Evolutionary conservation across 2,797 vertebrate genomes (phyloP).

Genomic region (Sylvia borin): DNA sequence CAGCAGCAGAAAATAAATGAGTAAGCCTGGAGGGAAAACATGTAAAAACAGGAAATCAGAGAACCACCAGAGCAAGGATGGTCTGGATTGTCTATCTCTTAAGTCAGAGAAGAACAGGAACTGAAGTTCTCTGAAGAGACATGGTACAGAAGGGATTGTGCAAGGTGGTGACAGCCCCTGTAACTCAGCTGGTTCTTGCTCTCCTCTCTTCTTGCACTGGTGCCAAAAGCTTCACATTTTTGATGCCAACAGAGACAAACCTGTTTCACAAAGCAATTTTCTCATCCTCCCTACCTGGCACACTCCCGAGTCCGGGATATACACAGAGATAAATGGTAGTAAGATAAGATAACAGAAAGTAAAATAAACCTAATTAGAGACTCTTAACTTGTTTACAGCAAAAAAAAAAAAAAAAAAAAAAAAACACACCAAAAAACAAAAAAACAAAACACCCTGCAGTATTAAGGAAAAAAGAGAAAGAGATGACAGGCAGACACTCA

Average conservation of each 20-base stretch:
- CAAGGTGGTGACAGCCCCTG: neutral
- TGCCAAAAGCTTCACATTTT: neutral
- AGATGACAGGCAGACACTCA: neutral
- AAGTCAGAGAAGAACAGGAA: neutral
- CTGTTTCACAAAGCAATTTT: neutral
- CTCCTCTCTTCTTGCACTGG: neutral
- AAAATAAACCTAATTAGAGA: constrained; percentile 28
- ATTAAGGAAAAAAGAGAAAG: neutral
- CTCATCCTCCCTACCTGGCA: neutral
- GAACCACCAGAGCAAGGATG: neutral
- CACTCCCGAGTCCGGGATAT: neutral
- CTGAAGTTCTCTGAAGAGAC: neutral
- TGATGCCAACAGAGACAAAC: neutral
- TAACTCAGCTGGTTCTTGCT: neutral
- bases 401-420: neutral
- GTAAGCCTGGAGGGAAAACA: neutral
- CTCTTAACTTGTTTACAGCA: neutral
- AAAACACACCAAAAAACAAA: too few relatives aligned
- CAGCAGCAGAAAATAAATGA: neutral
- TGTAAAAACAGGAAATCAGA: neutral
- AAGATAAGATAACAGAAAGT: neutral
- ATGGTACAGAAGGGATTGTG: neutral
- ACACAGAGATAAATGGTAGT: neutral
- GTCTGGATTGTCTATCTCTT: neutral
- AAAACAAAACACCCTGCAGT: neutral